A percentile compares a stretch with the other conserved stretches of the same genome.
Conservation (phyloP, 2,888 invertebrate species). For the Rambutsinella grinnellia region DNA sequence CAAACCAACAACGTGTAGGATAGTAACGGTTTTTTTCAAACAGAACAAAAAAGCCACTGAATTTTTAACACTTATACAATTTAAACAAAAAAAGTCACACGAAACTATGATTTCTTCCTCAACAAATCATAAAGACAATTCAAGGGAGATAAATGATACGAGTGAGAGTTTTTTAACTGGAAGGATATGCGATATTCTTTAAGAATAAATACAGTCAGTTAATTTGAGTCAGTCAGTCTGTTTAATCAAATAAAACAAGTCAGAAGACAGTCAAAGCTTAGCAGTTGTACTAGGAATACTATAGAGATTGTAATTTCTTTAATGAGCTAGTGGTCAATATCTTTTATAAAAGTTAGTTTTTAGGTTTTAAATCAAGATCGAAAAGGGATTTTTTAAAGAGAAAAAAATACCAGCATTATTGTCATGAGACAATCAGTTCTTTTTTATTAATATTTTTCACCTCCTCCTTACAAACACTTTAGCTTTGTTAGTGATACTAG, state of each 20-base stretch:
- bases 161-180: background rate
- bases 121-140: background rate
- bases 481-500: no score
- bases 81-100: background rate
- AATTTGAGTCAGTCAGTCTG: slow-evolving; percentile 32
- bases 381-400: no score
- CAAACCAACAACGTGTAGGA: background rate
- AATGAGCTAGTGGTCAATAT: no score
- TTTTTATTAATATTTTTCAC: no score
- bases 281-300: background rate
- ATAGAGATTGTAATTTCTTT: no score
- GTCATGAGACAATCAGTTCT: no score
- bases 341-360: no score
- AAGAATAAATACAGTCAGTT: slow-evolving; percentile 36
- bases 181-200: no score
- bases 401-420: no score
- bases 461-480: no score
- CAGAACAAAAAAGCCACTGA: background rate
- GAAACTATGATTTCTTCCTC: background rate
- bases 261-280: background rate
- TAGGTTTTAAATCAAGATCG: no score
- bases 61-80: background rate
- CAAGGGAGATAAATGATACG: background rate
- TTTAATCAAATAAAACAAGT: background rate
- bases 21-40: background rate